Evolutionary conservation across 2,797 vertebrate species (phyloP).

Genomic region (Odontamblyopus rebecca): DNA sequence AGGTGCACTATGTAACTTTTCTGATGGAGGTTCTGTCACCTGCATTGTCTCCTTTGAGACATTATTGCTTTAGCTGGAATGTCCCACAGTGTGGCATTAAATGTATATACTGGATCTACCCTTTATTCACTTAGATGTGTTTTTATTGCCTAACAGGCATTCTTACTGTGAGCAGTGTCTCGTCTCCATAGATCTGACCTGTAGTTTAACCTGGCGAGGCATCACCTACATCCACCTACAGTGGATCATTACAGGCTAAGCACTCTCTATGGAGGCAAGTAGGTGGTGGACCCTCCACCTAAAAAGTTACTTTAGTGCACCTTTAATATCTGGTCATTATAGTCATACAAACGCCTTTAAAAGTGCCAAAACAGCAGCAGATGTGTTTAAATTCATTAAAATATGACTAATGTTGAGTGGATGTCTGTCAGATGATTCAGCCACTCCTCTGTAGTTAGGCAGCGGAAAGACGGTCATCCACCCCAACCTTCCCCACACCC

Average conservation of each 20-base stretch:
- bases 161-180: background rate
- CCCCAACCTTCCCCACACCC: too few species aligned
- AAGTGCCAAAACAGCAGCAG: constrained; percentile 6
- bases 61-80: too few species aligned
- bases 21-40: background rate
- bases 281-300: background rate
- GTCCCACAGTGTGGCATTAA: too few species aligned
- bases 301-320: background rate
- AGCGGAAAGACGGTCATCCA: constrained; percentile 27
- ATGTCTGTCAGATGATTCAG: constrained; percentile 48
- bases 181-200: background rate
- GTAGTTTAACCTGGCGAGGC: background rate
- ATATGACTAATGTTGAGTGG: constrained; percentile 52
- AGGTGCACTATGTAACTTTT: background rate
- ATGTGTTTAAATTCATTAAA: constrained; percentile 11
- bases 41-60: too few species aligned
- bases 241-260: too few species aligned
- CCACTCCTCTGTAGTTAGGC: constrained; percentile 43
- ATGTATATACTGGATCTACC: too few species aligned
- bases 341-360: background rate
- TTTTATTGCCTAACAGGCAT: background rate
- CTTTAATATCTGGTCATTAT: background rate
- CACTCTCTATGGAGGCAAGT: too few species aligned
- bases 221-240: background rate
- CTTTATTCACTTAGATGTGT: background rate